These are phyloP conservation scores for Pelusios castaneus DNA, from an alignment of 2,113 vertebrate genomes.

Conservation along the genomic window DNA sequence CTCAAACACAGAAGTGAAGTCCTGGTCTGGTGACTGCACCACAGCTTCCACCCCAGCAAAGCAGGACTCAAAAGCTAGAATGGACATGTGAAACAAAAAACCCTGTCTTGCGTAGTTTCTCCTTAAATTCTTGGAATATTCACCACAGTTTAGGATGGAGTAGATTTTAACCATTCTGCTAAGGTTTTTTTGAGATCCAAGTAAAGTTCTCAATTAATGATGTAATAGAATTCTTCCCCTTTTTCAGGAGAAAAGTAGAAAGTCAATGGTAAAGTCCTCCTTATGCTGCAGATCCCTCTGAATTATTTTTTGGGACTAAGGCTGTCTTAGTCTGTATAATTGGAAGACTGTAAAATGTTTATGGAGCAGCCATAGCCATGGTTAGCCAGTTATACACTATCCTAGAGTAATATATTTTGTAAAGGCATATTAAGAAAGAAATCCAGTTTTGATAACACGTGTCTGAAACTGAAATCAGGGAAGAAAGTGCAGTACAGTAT, in stretches of 20 bases:
- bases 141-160: constrained; percentile 40
- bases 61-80: constrained; percentile 71
- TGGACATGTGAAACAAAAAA: constrained; percentile 74
- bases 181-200: background rate
- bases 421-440: background rate
- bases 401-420: constrained; percentile 62
- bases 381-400: constrained; percentile 62
- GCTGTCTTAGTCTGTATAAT: background rate
- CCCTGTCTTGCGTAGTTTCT: constrained; percentile 77
- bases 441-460: constrained; percentile 2
- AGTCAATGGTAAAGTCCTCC: constrained; percentile 51
- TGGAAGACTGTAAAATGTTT: constrained; percentile 38
- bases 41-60: constrained; percentile 45
- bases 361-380: constrained; percentile 30
- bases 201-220: constrained; percentile 11
- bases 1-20: constrained; percentile 32
- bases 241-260: constrained; percentile 42
- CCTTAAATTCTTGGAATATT: constrained; percentile 42
- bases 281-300: constrained; percentile 17
- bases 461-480: constrained; percentile 26
- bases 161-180: constrained; percentile 69
- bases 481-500: constrained; percentile 43
- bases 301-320: constrained; percentile 2
- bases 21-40: constrained; percentile 52
- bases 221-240: constrained; percentile 29